Percentiles rank a stretch among this genome's conserved stretches.
These are phyloP conservation scores for Sus scrofa DNA, from an alignment of 2,113 vertebrate species.

Conservation along the genomic window T2T-Sscrofa CM000812.6:169570001-169570500, in stretches of 20 bases:
- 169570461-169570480: background rate
- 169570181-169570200: background rate
- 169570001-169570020: background rate
- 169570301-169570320: background rate
- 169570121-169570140: background rate
- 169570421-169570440: background rate
- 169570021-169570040: background rate
- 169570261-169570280: background rate
- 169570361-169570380: background rate
- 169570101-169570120: no score
- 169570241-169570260: background rate
- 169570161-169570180: background rate
- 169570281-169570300: background rate
- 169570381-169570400: background rate
- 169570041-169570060: background rate
- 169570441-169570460: background rate
- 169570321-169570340: background rate
- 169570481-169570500: accelerated
- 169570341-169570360: background rate
- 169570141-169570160: background rate
- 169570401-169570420: background rate
- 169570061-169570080: background rate
- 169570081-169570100: background rate
- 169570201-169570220: background rate
- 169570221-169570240: background rate